Evolutionary conservation across 1,140 invertebrate genomes (phyloP).

Genomic region (Eulimnadia texana): DNA sequence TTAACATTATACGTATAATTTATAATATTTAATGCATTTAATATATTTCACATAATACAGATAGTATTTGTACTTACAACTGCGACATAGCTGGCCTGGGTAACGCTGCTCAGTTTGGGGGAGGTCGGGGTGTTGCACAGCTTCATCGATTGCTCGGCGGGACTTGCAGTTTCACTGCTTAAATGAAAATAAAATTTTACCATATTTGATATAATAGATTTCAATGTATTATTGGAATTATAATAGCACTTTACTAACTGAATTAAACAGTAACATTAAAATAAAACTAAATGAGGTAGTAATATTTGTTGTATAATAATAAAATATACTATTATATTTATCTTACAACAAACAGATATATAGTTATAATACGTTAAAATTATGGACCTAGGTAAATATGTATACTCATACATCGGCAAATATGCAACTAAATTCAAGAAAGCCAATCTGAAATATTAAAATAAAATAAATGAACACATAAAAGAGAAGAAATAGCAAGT

Average conservation of each 20-base stretch:
- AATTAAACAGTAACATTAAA: conserved; percentile 8
- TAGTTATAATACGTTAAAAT: too few relatives aligned
- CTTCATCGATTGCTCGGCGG: background rate
- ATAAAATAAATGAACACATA: too few relatives aligned
- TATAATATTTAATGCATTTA: background rate
- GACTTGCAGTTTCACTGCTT: background rate
- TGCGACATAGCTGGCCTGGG: conserved; percentile 1
- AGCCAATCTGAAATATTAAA: too few relatives aligned
- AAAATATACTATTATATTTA: conserved; percentile 13
- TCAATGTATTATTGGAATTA: background rate
- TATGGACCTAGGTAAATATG: too few relatives aligned
- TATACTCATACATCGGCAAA: too few relatives aligned
- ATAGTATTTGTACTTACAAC: conserved; percentile 13
- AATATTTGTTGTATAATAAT: conserved; percentile 17
- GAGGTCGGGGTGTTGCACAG: background rate
- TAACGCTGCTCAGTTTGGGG: background rate
- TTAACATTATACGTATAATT: background rate
- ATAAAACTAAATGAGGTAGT: conserved; percentile 3
- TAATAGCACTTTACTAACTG: conserved; percentile 1
- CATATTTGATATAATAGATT: background rate
- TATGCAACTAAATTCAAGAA: too few relatives aligned
- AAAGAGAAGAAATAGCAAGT: too few relatives aligned
- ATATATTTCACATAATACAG: background rate
- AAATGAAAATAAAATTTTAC: conserved; percentile 2
- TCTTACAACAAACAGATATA: too few relatives aligned